A percentile compares a stretch with the other conserved stretches of the same genome.
phyloP scores from a whole-genome alignment of 2,797 vertebrate species.

The Danio kyathit region DNA sequence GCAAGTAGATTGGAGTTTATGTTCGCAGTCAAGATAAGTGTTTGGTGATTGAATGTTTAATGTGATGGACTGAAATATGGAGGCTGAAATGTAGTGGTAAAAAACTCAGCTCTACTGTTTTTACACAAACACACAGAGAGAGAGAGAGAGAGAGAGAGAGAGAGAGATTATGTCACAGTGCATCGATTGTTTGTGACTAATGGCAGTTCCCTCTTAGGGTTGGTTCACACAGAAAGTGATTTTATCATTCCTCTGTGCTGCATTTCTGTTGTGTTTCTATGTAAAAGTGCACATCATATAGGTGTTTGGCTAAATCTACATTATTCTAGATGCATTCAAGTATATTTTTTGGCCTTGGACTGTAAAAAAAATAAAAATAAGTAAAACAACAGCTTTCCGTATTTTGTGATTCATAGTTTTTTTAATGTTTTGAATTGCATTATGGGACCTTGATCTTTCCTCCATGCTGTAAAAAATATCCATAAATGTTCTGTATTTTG shows the following conservation, averaged over 20 bases:
- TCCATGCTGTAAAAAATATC: no score
- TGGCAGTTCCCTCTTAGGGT: conserved; percentile 10
- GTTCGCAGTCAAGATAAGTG: conserved; percentile 5
- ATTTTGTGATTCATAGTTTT: no score
- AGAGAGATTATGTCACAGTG: conserved; percentile 12
- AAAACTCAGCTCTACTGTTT: neutral
- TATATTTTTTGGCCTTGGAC: no score
- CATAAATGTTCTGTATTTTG: no score
- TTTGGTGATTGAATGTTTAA: neutral
- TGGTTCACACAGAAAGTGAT: neutral
- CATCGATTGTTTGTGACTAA: conserved; percentile 25
- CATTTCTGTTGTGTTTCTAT: neutral
- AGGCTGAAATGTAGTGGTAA: neutral
- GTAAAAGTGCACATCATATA: neutral
- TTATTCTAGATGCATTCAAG: no score
- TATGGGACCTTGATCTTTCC: no score
- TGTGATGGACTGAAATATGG: neutral
- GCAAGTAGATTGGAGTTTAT: conserved; percentile 10
- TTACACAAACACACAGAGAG: neutral
- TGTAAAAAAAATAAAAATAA: no score
- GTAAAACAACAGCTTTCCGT: no score
- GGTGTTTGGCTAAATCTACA: neutral
- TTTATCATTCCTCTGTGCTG: neutral
- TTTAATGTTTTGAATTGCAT: no score
- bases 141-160: no score